Conservation (phyloP, 2,113 vertebrate species). For the Rhinoptilus africanus region DNA sequence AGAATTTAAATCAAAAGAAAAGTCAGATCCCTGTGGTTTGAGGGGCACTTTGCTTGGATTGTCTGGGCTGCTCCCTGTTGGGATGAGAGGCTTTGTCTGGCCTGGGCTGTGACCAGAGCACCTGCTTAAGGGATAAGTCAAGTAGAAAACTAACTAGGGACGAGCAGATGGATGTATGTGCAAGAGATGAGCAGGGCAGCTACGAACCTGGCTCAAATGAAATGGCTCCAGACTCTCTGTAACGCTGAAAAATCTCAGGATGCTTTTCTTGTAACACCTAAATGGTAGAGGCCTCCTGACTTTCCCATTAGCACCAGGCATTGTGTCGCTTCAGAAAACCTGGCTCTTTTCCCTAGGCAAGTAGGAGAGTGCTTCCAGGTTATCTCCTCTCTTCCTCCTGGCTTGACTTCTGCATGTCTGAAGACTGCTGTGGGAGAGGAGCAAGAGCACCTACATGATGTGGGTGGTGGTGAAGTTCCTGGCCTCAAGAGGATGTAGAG, state of each 20-base stretch:
- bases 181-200: background rate
- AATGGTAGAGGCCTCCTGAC: background rate
- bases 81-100: background rate
- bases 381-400: background rate
- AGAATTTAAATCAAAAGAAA: constrained; percentile 6
- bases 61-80: background rate
- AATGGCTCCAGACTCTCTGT: background rate
- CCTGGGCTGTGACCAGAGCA: background rate
- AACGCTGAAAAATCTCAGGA: background rate
- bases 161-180: background rate
- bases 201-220: background rate
- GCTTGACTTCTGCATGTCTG: background rate
- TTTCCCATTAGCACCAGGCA: background rate
- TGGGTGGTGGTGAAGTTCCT: background rate
- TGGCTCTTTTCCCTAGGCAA: background rate
- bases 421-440: background rate
- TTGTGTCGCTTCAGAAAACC: background rate
- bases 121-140: background rate
- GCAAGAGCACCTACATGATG: background rate
- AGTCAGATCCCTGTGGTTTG: background rate
- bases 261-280: background rate
- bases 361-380: background rate
- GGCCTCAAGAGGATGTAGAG: background rate
- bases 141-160: background rate
- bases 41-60: background rate